These are phyloP conservation scores for Monochamus alternatus DNA, from an alignment of 2,888 invertebrate species.

Conservation along the genomic window DNA sequence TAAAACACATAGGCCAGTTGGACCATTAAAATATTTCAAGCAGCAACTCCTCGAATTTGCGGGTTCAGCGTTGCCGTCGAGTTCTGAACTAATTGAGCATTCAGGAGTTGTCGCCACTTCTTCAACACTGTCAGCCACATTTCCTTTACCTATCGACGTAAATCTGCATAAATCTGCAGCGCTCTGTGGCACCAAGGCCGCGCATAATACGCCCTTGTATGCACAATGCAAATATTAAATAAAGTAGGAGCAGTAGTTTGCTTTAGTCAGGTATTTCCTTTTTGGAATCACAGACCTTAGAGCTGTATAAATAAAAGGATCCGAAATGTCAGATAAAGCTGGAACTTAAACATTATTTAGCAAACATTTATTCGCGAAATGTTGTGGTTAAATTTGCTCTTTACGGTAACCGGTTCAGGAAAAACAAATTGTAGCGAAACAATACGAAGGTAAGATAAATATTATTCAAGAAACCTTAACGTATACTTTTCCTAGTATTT, in stretches of 20 bases:
- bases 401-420: not conserved
- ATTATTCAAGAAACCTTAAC: too few relatives aligned
- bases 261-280: conserved; percentile 8
- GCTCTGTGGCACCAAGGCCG: conserved; percentile 14
- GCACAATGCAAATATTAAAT: conserved; percentile 30
- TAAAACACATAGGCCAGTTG: too few relatives aligned
- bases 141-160: conserved; percentile 47
- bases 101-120: conserved; percentile 27
- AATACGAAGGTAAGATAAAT: too few relatives aligned
- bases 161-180: conserved; percentile 45
- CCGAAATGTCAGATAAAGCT: not conserved
- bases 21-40: too few relatives aligned
- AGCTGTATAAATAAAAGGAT: not conserved
- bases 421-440: too few relatives aligned
- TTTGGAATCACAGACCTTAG: not conserved
- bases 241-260: conserved; percentile 8
- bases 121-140: conserved; percentile 48
- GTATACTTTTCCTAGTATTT: too few relatives aligned
- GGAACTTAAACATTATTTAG: not conserved
- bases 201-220: conserved; percentile 13
- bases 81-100: conserved; percentile 38
- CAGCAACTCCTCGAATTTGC: too few relatives aligned
- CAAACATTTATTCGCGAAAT: too few relatives aligned
- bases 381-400: not conserved
- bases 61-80: too few relatives aligned